phyloP scores from a whole-genome alignment of 2,888 invertebrate genomes.

The Drosophila barbarae region DNA sequence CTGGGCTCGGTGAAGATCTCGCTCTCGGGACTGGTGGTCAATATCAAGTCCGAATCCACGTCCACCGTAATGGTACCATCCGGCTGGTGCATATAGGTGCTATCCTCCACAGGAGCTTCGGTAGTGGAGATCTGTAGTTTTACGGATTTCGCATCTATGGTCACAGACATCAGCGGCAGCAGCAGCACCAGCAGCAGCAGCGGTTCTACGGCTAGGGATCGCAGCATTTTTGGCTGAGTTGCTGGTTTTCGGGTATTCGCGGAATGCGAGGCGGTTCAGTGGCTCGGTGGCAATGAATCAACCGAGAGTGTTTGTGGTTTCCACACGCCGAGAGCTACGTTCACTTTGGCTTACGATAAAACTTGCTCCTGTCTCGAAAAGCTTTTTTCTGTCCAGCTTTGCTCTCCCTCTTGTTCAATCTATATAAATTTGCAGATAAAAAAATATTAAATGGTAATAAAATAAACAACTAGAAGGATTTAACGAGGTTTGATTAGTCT shows the following conservation, averaged over 20 bases:
- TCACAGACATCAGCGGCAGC: conserved; percentile 15
- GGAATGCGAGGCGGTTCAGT: conserved; percentile 43
- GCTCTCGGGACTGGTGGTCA: conserved; percentile 50
- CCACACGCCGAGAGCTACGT: conserved; percentile 44
- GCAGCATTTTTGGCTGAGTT: conserved; percentile 25
- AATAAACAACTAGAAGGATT: not conserved
- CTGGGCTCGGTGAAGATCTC: conserved; percentile 33
- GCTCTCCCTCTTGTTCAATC: conserved; percentile 20
- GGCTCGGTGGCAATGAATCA: conserved; percentile 59
- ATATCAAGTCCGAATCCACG: conserved; percentile 40
- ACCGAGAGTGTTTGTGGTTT: conserved; percentile 26
- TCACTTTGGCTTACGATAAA: conserved; percentile 61
- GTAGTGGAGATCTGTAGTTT: not conserved
- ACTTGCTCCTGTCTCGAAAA: conserved; percentile 57
- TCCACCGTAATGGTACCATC: conserved; percentile 45
- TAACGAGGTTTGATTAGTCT: not conserved
- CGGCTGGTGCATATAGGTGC: conserved; percentile 15
- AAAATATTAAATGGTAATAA: not conserved
- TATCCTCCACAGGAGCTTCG: conserved; percentile 3
- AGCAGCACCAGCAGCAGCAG: conserved; percentile 15
- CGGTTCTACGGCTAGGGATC: conserved; percentile 3
- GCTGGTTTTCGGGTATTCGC: conserved; percentile 17
- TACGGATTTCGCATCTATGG: conserved; percentile 24
- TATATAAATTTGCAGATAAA: conserved; percentile 22
- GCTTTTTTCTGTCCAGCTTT: conserved; percentile 21